These are phyloP conservation scores for Epistrophe eligans DNA, from an alignment of 2,888 invertebrate species.

Conservation along the genomic window DNA sequence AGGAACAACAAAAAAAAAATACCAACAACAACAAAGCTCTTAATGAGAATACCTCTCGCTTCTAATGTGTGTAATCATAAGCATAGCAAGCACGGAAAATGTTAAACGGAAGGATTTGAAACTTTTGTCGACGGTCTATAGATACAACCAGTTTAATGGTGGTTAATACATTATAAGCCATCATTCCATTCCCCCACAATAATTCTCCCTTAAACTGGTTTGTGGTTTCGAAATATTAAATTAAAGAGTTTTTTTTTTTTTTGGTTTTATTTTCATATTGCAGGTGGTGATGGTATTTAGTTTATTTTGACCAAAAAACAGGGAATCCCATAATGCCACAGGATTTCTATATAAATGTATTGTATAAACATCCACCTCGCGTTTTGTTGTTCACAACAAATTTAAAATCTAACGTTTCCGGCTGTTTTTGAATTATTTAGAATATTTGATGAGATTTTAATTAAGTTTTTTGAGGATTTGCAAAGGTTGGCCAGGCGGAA, in stretches of 20 bases:
- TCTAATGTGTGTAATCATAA: conserved; percentile 27
- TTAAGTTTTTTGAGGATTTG: conserved; percentile 61
- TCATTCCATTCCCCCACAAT: background rate
- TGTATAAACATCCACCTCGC: no score
- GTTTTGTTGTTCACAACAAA: conserved; percentile 39
- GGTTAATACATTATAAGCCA: conserved; percentile 12
- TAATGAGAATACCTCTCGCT: conserved; percentile 14
- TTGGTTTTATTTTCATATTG: conserved; percentile 18
- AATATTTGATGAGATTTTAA: conserved; percentile 76
- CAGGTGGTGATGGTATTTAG: conserved; percentile 4
- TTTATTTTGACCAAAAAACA: background rate
- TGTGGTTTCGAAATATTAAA: conserved; percentile 36
- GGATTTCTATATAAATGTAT: background rate
- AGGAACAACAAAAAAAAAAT: background rate
- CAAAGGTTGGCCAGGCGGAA: background rate
- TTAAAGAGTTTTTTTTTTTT: conserved; percentile 6
- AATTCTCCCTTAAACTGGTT: background rate
- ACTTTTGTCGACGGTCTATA: conserved; percentile 16
- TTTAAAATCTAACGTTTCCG: conserved; percentile 53
- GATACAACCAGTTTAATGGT: conserved; percentile 7
- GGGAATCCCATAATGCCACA: background rate
- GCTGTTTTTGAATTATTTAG: conserved; percentile 68
- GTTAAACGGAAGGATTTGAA: conserved; percentile 26
- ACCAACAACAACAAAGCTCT: background rate
- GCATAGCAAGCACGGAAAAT: background rate